phyloP scores from a whole-genome alignment of 2,797 vertebrate species.

The Myripristis jacobus region DNA sequence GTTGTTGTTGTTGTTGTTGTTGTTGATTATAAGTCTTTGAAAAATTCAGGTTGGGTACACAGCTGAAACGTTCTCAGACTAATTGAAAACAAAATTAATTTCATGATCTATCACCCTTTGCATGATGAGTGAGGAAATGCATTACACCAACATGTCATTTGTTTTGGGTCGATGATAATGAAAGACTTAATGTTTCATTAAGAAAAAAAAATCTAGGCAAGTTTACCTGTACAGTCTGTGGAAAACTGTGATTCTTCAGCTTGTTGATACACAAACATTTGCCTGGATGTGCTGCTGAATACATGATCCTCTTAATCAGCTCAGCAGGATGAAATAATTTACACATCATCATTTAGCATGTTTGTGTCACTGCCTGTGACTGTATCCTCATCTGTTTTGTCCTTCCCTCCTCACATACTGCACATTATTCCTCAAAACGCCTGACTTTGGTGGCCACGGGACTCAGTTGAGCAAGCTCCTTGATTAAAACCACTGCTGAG shows the following conservation, averaged over 20 bases:
- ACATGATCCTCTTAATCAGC: too few relatives aligned
- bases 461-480: constrained; percentile 53
- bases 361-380: neutral
- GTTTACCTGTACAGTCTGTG: neutral
- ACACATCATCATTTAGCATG: neutral
- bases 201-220: too few relatives aligned
- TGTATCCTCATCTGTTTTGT: too few relatives aligned
- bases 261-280: neutral
- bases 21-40: too few relatives aligned
- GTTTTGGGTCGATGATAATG: neutral
- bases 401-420: constrained; percentile 41
- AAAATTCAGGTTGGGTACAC: too few relatives aligned
- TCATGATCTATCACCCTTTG: neutral
- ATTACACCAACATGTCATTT: neutral
- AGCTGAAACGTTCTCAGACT: too few relatives aligned
- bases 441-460: too few relatives aligned
- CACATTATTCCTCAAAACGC: too few relatives aligned
- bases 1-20: too few relatives aligned
- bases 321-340: neutral
- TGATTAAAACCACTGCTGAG: constrained; percentile 72
- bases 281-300: too few relatives aligned
- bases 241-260: neutral
- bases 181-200: too few relatives aligned
- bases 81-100: neutral
- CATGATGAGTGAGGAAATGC: neutral